Evolutionary conservation across 2,888 invertebrate genomes (phyloP).

Genomic region (Caenorhabditis panamensis): DNA sequence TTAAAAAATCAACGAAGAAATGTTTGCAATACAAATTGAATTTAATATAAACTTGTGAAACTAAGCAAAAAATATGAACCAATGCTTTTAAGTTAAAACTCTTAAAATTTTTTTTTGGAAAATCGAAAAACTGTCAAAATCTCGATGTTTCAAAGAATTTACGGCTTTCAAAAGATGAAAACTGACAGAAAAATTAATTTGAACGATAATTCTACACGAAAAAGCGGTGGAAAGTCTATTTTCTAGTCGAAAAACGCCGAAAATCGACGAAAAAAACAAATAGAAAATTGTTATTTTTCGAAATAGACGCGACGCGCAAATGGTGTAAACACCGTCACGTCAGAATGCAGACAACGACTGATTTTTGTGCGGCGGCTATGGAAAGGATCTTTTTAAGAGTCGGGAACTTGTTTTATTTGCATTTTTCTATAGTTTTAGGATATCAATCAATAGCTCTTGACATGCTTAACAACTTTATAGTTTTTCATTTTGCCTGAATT

Average conservation of each 20-base stretch:
- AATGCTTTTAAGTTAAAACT: not conserved
- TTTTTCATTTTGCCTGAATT: too few species aligned
- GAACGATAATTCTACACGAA: too few species aligned
- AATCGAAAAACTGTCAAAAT: not conserved
- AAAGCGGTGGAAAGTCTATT: not conserved
- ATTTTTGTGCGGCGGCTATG: too few species aligned
- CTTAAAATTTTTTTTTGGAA: not conserved
- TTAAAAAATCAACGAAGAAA: not conserved
- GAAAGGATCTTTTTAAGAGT: too few species aligned
- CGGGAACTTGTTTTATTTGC: too few species aligned
- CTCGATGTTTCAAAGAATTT: not conserved
- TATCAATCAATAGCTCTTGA: too few species aligned
- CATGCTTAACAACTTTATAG: too few species aligned
- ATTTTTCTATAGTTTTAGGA: too few species aligned
- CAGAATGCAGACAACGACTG: constrained; percentile 4
- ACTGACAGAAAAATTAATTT: too few species aligned
- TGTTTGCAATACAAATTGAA: not conserved
- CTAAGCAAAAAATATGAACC: not conserved
- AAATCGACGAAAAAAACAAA: not conserved
- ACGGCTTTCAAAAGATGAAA: too few species aligned
- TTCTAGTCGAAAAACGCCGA: not conserved
- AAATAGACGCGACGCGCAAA: constrained; percentile 19
- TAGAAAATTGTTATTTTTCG: constrained; percentile 27
- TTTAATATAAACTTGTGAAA: not conserved
- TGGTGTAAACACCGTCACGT: too few species aligned